Evolutionary conservation across 1,140 invertebrate genomes (phyloP), one percentile per base, ranked within the genome.

Genomic region (Sarcophaga bullata): DNA sequence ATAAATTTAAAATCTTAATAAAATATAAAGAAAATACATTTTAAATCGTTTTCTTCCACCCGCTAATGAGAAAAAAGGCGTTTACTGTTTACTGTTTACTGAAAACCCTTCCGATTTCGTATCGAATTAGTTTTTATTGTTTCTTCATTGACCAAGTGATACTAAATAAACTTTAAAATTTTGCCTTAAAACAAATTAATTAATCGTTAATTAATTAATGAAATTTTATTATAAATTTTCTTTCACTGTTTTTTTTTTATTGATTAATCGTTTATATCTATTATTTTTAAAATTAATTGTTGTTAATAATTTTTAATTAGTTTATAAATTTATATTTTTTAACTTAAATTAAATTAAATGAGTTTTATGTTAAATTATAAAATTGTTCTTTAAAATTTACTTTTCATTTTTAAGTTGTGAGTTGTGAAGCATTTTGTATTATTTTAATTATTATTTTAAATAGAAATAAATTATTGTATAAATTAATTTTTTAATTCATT

Each of bases 251-350:
- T 10, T 52, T 68, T 68, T 68, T 5, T 9, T 19, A 17, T 19
- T n/a, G 17, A 19, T 68, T 68, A 19, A 68, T 68, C 19, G 9
- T 8, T 19, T 19, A 19, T 19, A 8, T 9, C 19, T 68, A 19
- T 68, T 68, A 19, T 25, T 9, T 58, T n/a, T 68, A 19, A 19
- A 68, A 68, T 68, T 68, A 58, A 68, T 68, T 68, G 62, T 68
- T 68, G 62, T 68, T 68, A 68, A 68, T 68, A 68, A 25, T 68
- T 68, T 68, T 68, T 68, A 68, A 68, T 68, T 68, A 68, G 62
- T 68, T 68, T 68, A 68, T 68, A 37, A 37, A 68, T 25, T 68
- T 68, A 68, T 37, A 37, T 37, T 2, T 2, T 37, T 37, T 37
- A 37, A 37, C 1, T 37, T 37, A 37, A 37, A 37, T 37, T 37